Conservation (phyloP, 2,113 vertebrate genomes). For the Morone saxatilis region DNA sequence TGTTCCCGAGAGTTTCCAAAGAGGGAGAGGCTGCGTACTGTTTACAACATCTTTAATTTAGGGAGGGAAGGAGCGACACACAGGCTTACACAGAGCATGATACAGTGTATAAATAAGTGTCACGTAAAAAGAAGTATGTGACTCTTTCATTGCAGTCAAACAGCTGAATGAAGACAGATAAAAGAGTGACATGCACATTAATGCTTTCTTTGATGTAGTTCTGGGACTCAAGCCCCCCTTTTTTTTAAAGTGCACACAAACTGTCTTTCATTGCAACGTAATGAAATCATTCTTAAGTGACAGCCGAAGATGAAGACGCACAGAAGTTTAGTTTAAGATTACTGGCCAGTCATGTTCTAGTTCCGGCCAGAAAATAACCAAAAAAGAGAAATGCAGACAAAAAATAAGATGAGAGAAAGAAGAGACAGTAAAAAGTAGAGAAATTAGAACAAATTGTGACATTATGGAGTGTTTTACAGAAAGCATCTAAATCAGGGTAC, state of each 20-base stretch:
- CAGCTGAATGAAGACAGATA: constrained; percentile 51
- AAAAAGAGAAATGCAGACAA: neutral
- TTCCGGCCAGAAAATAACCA: neutral
- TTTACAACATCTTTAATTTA: constrained; percentile 80
- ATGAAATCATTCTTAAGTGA: neutral
- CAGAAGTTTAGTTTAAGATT: neutral
- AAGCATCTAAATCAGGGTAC: neutral
- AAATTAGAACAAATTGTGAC: neutral
- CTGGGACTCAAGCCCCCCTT: neutral
- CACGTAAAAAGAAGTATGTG: constrained; percentile 66
- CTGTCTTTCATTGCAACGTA: neutral
- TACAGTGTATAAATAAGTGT: constrained; percentile 75
- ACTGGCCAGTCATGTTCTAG: constrained; percentile 20
- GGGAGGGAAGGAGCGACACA: constrained; percentile 39
- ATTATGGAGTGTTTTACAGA: neutral
- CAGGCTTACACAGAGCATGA: constrained; percentile 50
- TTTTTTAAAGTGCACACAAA: neutral
- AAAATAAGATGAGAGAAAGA: neutral
- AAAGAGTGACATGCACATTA: constrained; percentile 36
- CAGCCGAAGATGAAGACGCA: neutral
- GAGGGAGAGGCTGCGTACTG: constrained; percentile 74
- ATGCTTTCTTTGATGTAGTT: constrained; percentile 19
- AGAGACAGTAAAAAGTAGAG: neutral
- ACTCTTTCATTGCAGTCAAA: constrained; percentile 68
- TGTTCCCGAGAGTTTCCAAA: constrained; percentile 74